Percentiles rank a stretch among this genome's conserved stretches.
Evolutionary conservation across 2,113 vertebrate genomes (phyloP).

Genomic region (Zingel zingel): DNA sequence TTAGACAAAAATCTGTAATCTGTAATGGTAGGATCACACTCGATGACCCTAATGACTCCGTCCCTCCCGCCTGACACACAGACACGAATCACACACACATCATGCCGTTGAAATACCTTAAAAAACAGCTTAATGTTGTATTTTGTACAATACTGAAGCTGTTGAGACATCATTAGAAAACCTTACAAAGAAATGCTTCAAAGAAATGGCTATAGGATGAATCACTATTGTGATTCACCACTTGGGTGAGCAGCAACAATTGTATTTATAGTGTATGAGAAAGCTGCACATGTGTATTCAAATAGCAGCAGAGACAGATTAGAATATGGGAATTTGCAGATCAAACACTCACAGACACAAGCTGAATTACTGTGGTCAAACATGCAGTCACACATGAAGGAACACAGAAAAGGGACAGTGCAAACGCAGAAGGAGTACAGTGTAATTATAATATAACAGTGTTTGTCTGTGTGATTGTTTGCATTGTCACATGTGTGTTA

Average conservation of each 20-base stretch:
- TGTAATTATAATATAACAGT: constrained; percentile 9
- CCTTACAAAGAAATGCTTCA: constrained; percentile 1
- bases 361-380: constrained; percentile 49
- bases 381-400: background rate
- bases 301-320: constrained; percentile 43
- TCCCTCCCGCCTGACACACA: background rate
- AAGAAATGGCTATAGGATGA: constrained; percentile 50
- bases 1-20: constrained; percentile 51
- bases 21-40: constrained; percentile 26
- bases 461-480: constrained; percentile 21
- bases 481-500: constrained; percentile 39
- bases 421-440: background rate
- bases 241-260: constrained; percentile 17
- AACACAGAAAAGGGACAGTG: background rate
- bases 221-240: constrained; percentile 65
- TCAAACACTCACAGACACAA: constrained; percentile 24
- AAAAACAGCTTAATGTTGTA: background rate
- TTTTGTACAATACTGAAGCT: background rate
- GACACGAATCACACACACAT: background rate
- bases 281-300: constrained; percentile 35
- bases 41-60: constrained; percentile 29
- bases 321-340: constrained; percentile 39
- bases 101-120: background rate
- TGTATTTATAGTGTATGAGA: constrained; percentile 57
- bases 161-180: constrained; percentile 4